Base-by-base conservation (phyloP, 1,140 invertebrate genomes). In the Papilio aristodemus region DNA sequence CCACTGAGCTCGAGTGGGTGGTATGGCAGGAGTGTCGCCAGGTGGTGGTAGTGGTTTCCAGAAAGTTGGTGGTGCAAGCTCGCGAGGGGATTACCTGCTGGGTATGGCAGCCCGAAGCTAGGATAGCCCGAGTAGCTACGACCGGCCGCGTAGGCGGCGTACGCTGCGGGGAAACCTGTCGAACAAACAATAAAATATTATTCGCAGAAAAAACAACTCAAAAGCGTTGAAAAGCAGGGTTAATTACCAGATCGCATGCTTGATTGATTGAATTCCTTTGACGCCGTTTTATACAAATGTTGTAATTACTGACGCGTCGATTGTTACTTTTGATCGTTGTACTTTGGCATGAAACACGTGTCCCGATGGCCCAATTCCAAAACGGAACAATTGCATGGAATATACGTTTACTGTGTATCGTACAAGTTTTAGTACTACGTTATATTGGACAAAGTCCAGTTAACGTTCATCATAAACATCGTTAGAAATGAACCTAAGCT, bases 61-160 rank as follows among this genome's bases (percentile, higher is more conserved):
- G 94, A 93, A 86, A 94, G 92, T 91, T 93, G 92, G 90, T 94
- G 94, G 91, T 94, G 93, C 91, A 93, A 93, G 92, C 92, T 93
- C 91, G 94, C 93, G 92, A 94, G 92, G 92, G 94, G 94, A 95
- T 97, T 97, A 98, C 97, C 97, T 97, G 97, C 96, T 90, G 97
- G 96, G 93, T 98, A 98, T 90, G 97, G 97, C 93, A 98, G 96
- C 94, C 97, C 97, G 93, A 98, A 98, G 95, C 97, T 97, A 94
- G 97, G 97, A 94, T 98, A 98, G 93, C 97, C 96, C 92, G 96
- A 97, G 94, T 97, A 98, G 85, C 97, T 96, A 92, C 97, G 95
- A 91, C 96, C 96, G 88, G 97, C 96, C 92, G 97, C 96, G 92
- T 97, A 97, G 87, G 97, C 96, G 92, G 96, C 96, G 93, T 97